These are phyloP conservation scores for Tokudaia muenninki DNA, from an alignment of 2,797 vertebrate genomes.

Conservation along the genomic window DNA sequence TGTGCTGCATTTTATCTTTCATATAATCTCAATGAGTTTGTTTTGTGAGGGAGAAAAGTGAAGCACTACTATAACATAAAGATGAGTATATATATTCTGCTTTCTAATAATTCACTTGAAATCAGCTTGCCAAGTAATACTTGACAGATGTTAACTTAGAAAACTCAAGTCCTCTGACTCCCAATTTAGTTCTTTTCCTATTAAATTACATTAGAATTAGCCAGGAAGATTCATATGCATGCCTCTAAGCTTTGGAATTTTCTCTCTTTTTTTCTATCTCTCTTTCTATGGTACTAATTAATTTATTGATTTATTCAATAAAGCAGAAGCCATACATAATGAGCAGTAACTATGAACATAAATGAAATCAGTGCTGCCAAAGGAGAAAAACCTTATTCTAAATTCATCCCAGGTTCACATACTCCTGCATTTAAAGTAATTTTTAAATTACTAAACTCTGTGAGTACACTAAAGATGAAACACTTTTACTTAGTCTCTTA, in stretches of 20 bases:
- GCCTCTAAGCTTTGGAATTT: slow-evolving; percentile 57
- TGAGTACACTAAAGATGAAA: slow-evolving; percentile 52
- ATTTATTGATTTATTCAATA: slow-evolving; percentile 88
- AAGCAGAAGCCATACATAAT: slow-evolving; percentile 84
- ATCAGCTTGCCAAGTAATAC: not conserved
- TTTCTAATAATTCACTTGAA: not conserved
- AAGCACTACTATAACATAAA: not conserved
- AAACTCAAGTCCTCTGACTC: not conserved
- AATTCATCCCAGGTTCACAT: slow-evolving; percentile 80
- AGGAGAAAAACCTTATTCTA: slow-evolving; percentile 79
- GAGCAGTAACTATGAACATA: slow-evolving; percentile 79
- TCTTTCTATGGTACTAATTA: slow-evolving; percentile 79
- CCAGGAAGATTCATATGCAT: slow-evolving; percentile 52
- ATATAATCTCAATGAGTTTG: not conserved
- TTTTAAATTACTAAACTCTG: slow-evolving; percentile 67
- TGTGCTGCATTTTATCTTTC: not conserved
- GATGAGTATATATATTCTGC: not conserved
- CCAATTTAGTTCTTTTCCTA: slow-evolving; percentile 11
- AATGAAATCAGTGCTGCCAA: slow-evolving; percentile 74
- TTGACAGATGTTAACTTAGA: slow-evolving; percentile 34
- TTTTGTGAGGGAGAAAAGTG: not conserved
- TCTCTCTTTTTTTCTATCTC: slow-evolving; percentile 44
- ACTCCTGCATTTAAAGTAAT: slow-evolving; percentile 37
- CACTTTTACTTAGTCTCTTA: not conserved
- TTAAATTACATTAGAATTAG: slow-evolving; percentile 65